Conservation (phyloP, 2,113 vertebrate genomes). For the Macquaria ambigua region DNA sequence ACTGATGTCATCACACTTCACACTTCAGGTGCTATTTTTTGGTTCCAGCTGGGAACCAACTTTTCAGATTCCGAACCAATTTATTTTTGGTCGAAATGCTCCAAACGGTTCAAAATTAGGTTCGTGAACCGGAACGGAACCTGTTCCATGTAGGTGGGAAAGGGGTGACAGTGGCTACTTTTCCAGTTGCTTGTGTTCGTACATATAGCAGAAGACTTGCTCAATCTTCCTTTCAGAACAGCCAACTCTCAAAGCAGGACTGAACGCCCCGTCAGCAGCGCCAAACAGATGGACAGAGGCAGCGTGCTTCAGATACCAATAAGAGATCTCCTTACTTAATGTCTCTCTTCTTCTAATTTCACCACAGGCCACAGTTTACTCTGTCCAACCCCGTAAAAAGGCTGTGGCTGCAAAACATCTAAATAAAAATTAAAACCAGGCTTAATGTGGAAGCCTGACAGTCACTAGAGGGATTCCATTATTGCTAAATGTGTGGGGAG, state of each 20-base stretch:
- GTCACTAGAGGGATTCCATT: constrained; percentile 37
- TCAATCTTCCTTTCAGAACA: not conserved
- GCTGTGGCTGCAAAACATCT: constrained; percentile 55
- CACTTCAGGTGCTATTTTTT: too few species aligned
- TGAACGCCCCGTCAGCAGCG: not conserved
- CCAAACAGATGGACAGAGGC: not conserved
- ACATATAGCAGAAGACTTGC: not conserved
- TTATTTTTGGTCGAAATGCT: too few species aligned
- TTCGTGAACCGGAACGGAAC: too few species aligned
- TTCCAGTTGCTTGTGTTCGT: not conserved
- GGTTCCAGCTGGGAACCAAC: too few species aligned
- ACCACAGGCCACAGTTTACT: constrained; percentile 63
- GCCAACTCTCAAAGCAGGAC: not conserved
- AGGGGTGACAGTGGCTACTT: too few species aligned
- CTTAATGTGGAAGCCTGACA: constrained; percentile 37
- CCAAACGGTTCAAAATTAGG: too few species aligned
- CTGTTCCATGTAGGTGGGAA: too few species aligned
- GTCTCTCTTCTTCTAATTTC: constrained; percentile 42
- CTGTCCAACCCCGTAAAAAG: constrained; percentile 56
- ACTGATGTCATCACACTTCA: too few species aligned
- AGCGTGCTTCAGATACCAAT: not conserved
- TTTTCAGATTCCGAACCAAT: too few species aligned
- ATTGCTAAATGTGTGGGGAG: constrained; percentile 29
- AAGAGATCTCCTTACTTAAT: constrained; percentile 12
- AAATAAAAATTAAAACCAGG: constrained; percentile 58